Evolutionary conservation across 2,888 invertebrate species (phyloP).

Genomic region (Agrotis segetum): DNA sequence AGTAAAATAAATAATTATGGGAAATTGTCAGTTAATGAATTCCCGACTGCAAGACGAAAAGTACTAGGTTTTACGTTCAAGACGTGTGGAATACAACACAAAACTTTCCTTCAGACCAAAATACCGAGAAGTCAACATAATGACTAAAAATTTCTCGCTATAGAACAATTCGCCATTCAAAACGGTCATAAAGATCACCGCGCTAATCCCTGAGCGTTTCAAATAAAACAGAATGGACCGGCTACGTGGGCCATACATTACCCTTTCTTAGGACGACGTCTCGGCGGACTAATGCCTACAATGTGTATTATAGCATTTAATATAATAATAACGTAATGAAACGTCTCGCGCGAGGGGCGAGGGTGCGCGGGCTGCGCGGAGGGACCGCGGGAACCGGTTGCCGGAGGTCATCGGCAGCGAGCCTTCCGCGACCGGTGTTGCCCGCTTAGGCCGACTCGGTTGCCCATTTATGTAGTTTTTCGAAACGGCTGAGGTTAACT

Average conservation of each 20-base stretch:
- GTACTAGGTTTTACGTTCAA: slow-evolving; percentile 57
- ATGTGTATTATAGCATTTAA: slow-evolving; percentile 91
- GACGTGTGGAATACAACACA: slow-evolving; percentile 71
- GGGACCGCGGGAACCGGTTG: slow-evolving; percentile 86
- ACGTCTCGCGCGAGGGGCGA: slow-evolving; percentile 82
- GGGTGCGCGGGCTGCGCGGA: slow-evolving; percentile 69
- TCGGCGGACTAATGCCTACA: slow-evolving; percentile 88
- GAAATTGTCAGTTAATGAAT: slow-evolving; percentile 21
- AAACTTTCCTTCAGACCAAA: slow-evolving; percentile 63
- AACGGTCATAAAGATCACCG: slow-evolving; percentile 80
- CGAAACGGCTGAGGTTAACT: slow-evolving; percentile 76
- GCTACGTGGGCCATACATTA: slow-evolving; percentile 79
- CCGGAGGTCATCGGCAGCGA: slow-evolving; percentile 90
- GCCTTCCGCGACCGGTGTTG: slow-evolving; percentile 89
- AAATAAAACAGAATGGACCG: slow-evolving; percentile 79
- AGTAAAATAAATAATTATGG: no score
- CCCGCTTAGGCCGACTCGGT: slow-evolving; percentile 77
- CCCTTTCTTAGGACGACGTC: slow-evolving; percentile 83
- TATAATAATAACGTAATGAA: slow-evolving; percentile 91
- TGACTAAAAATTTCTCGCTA: slow-evolving; percentile 70
- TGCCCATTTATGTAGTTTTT: slow-evolving; percentile 82
- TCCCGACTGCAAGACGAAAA: slow-evolving; percentile 1
- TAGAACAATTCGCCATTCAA: slow-evolving; percentile 82
- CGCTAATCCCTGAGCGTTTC: slow-evolving; percentile 78
- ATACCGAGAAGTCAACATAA: slow-evolving; percentile 72